Evolutionary conservation across 92 coral and sea anemone genomes (phyloP), one percentile per base, ranked within the genome.

Genomic region (Zoanthus gigantus): DNA sequence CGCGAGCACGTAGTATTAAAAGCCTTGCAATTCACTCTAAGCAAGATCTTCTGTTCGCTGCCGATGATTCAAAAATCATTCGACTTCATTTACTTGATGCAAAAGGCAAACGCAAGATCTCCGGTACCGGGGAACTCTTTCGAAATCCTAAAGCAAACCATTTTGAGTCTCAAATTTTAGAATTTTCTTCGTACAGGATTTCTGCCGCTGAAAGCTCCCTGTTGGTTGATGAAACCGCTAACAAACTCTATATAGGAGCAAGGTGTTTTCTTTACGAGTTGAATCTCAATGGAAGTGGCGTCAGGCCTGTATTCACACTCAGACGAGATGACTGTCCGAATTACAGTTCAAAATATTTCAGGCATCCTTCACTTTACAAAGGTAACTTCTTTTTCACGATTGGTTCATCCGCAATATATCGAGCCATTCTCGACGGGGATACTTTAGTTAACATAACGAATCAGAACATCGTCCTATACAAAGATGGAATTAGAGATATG

Each of bases 61-160:
- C 90, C 0, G 90, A 86, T 52, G 11, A 30, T 2, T n/a, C n/a
- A 9, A 77, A 78, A 32, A 32, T 87, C 0, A 34, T 87, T 46
- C 47, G 77, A 60, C 46, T 87, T 23, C 90, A 87, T 16, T 65
- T 87, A 17, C 84, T 87, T 45, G 84, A 87, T 46, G 77, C 78
- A 31, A 54, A 78, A 4, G 90, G 90, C 14, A 78, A 60, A 12
- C 83, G 90, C 37, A 74, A 63, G 48, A 77, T 87, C 46, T 87
- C 90, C 0, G 90, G 90, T 7, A 87, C 74, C 14, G 90, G 90
- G 8, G 86, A 87, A 65, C 77, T 87, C 10, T 87, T 87, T 37
- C 37, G 54, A n/a, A 58, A 78, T 66, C 45, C 52, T 7, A 78
- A 32, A 7, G 90, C 90, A 18, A 56, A 69, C 42, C 85, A 87